A percentile compares a stretch with the other conserved stretches of the same genome.
Evolutionary conservation across 2,113 vertebrate genomes (phyloP).

Genomic region (Paradoxurus hermaphroditus): DNA sequence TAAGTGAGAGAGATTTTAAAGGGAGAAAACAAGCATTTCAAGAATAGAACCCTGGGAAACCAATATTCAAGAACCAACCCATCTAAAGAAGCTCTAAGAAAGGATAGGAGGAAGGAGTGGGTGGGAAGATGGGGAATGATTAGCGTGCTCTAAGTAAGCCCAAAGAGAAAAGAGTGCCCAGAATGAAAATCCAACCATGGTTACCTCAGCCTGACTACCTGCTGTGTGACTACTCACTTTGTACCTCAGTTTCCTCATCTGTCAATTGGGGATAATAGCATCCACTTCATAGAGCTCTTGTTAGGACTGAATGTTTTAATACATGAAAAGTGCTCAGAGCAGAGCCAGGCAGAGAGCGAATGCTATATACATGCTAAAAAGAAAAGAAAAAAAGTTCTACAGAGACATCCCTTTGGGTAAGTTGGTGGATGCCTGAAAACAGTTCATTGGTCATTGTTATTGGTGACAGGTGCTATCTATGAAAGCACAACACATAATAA

Average conservation of each 20-base stretch:
- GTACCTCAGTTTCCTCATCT: background rate
- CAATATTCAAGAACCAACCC: background rate
- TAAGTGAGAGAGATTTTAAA: background rate
- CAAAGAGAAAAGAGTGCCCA: background rate
- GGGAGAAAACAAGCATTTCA: background rate
- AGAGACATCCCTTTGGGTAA: background rate
- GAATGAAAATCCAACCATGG: background rate
- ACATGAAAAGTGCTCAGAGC: background rate
- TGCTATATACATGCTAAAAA: background rate
- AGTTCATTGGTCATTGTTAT: background rate
- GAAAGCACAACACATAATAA: background rate
- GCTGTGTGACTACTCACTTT: background rate
- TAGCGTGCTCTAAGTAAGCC: background rate
- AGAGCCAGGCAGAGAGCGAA: background rate
- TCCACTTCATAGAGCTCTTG: background rate
- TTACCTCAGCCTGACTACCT: background rate
- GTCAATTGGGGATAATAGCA: background rate
- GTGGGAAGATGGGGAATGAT: background rate
- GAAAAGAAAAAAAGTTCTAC: background rate
- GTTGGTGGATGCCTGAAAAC: background rate
- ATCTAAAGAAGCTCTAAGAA: background rate
- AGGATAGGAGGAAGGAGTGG: background rate
- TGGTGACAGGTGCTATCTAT: background rate
- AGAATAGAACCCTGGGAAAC: background rate
- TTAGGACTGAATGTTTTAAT: background rate